Evolutionary conservation across 2,888 invertebrate genomes (phyloP).

Genomic region (Eudiplozoon nipponicum): DNA sequence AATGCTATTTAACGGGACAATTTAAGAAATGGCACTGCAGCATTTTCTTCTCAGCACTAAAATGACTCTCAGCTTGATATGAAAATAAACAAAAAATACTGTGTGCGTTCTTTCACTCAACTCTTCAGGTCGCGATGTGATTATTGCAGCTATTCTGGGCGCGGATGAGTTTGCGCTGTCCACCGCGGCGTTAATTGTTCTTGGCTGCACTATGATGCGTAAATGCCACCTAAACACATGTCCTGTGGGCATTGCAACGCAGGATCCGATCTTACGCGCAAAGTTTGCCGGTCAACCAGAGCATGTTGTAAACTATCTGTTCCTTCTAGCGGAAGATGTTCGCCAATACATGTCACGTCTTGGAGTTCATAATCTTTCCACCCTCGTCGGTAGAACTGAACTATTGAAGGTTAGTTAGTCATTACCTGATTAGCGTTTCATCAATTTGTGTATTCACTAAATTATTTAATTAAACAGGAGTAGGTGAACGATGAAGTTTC

Average conservation of each 20-base stretch:
- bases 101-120: no score
- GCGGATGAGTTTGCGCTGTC: slow-evolving; percentile 96
- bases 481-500: no score
- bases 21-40: no score
- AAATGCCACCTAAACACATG: slow-evolving; percentile 96
- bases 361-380: slow-evolving; percentile 55
- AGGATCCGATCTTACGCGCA: slow-evolving; percentile 58
- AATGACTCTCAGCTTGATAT: no score
- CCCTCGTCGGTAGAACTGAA: slow-evolving; percentile 64
- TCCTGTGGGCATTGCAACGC: slow-evolving; percentile 90
- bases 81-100: no score
- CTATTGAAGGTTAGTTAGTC: no score
- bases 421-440: no score
- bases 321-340: slow-evolving; percentile 84
- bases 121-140: slow-evolving; percentile 51
- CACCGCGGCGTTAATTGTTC: slow-evolving; percentile 74
- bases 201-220: slow-evolving; percentile 98
- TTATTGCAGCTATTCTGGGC: slow-evolving; percentile 67
- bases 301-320: slow-evolving; percentile 77
- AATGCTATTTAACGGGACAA: no score
- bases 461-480: no score
- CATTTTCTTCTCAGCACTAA: no score
- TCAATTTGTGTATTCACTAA: no score
- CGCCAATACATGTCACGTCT: slow-evolving; percentile 59
- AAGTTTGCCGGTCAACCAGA: slow-evolving; percentile 91